Percentiles rank a stretch among this genome's conserved stretches.
These are phyloP conservation scores for Myotis planiceps DNA, from an alignment of 2,797 vertebrate genomes.

Conservation along the genomic window DNA sequence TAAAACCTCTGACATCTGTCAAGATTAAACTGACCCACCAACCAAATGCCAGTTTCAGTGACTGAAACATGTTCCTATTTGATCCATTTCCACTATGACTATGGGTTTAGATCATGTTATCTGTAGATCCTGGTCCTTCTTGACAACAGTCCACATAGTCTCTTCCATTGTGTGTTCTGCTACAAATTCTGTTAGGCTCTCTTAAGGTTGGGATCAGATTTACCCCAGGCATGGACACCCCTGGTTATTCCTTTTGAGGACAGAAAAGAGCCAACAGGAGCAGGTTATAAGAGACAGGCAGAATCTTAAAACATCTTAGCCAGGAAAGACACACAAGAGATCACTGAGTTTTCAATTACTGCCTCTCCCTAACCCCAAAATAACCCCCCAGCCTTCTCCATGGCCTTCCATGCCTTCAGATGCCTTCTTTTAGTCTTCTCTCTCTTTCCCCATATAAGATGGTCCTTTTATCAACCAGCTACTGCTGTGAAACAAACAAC, in stretches of 20 bases:
- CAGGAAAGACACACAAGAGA: background rate
- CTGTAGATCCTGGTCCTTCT: background rate
- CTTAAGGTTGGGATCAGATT: background rate
- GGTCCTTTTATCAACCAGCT: background rate
- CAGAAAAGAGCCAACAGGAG: background rate
- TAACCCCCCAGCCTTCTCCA: background rate
- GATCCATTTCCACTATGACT: background rate
- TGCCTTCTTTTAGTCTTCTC: background rate
- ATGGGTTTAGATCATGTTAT: background rate
- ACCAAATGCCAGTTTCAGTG: background rate
- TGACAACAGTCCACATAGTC: background rate
- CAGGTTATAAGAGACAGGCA: background rate
- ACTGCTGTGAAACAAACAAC: background rate
- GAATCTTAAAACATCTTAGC: background rate
- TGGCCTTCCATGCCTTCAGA: background rate
- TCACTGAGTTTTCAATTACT: background rate
- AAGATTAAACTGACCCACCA: background rate
- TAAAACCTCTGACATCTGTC: background rate
- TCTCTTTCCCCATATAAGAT: background rate
- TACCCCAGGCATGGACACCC: background rate
- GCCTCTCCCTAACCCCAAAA: background rate
- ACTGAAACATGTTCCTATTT: background rate
- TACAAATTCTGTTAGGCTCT: background rate
- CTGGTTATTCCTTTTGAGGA: background rate
- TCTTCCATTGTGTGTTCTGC: background rate